A percentile compares a stretch with the other conserved stretches of the same genome.
Evolutionary conservation across 2,797 vertebrate genomes (phyloP).

Genomic region (Triplophysa yarkandensis): DNA sequence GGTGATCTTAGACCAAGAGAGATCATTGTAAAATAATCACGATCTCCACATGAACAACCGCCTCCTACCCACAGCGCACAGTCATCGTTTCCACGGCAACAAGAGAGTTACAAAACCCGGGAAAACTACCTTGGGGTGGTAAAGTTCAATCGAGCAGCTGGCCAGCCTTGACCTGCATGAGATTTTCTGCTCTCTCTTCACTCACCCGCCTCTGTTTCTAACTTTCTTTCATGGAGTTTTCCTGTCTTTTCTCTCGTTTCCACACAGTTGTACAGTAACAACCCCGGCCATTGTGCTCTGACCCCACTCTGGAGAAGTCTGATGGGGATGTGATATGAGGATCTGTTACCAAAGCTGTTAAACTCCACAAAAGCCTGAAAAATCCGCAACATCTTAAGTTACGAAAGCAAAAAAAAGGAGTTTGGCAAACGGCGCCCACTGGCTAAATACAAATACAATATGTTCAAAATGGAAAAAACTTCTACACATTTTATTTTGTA

Average conservation of each 20-base stretch:
- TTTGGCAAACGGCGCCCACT: background rate
- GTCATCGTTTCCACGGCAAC: conserved; percentile 42
- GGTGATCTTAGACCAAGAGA: background rate
- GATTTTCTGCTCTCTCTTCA: conserved; percentile 1
- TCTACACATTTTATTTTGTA: too few relatives aligned
- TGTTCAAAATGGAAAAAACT: too few relatives aligned
- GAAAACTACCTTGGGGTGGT: conserved; percentile 32
- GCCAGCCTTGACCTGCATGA: conserved; percentile 36
- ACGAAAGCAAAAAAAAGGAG: background rate
- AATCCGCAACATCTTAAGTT: background rate
- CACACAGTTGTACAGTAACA: conserved; percentile 25
- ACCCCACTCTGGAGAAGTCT: conserved; percentile 21
- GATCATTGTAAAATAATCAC: background rate
- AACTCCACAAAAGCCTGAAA: conserved; percentile 11
- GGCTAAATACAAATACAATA: background rate
- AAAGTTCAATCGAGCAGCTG: conserved; percentile 52
- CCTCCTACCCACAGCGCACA: background rate
- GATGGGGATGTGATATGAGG: conserved; percentile 28
- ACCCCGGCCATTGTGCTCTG: conserved; percentile 40
- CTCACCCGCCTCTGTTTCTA: background rate
- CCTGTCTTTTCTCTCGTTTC: conserved; percentile 1
- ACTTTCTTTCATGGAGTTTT: conserved; percentile 3
- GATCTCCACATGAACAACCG: background rate
- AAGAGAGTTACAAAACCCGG: conserved; percentile 32
- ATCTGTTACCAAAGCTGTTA: conserved; percentile 28